Evolutionary conservation across 2,888 invertebrate genomes (phyloP).

Genomic region (Aleiodes testaceus): DNA sequence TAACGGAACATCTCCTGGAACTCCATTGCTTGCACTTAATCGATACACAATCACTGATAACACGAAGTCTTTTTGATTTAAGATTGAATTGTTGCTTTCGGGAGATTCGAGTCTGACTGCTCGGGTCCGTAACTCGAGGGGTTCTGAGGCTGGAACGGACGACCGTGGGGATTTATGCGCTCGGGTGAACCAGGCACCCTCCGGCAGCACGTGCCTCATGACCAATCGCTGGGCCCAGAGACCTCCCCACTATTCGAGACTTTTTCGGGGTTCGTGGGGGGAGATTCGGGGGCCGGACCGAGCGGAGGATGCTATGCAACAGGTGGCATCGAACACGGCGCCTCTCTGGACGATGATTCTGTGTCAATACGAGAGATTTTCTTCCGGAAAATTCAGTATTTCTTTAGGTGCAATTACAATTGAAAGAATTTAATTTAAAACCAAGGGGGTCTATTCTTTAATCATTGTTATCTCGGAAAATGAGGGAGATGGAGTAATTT

Average conservation of each 20-base stretch:
- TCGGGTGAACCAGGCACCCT: conserved; percentile 67
- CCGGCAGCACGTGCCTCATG: conserved; percentile 69
- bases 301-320: conserved; percentile 34
- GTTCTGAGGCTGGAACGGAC: conserved; percentile 61
- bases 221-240: conserved; percentile 62
- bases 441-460: too few relatives aligned
- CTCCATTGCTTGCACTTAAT: conserved; percentile 58
- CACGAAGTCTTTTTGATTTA: too few relatives aligned
- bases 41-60: background rate
- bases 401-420: too few relatives aligned
- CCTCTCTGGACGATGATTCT: background rate
- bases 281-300: conserved; percentile 28
- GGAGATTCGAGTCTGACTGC: conserved; percentile 21
- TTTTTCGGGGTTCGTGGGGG: conserved; percentile 25
- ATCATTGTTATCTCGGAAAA: too few relatives aligned
- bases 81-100: too few relatives aligned
- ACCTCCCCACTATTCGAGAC: conserved; percentile 56
- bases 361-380: too few relatives aligned
- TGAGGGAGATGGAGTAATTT: too few relatives aligned
- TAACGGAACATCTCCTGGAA: conserved; percentile 71
- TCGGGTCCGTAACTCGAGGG: conserved; percentile 56
- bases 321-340: conserved; percentile 40
- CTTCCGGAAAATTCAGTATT: too few relatives aligned
- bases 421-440: too few relatives aligned
- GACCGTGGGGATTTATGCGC: conserved; percentile 67